phyloP scores from a whole-genome alignment of 92 coral and sea anemone species.

The Heliopora coerulea region DNA sequence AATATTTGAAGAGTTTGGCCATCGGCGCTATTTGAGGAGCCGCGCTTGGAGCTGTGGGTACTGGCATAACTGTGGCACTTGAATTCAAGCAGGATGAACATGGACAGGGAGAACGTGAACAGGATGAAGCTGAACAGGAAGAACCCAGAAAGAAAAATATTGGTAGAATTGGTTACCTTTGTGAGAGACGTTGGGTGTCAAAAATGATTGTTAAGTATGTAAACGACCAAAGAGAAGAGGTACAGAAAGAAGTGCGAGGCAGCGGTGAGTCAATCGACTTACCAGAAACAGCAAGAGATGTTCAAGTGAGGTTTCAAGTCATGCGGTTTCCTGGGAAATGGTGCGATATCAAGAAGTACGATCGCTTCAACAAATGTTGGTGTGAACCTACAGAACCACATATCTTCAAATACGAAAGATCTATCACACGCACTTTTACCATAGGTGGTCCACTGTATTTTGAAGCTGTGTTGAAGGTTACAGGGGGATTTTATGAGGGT shows the following conservation, averaged over 20 bases:
- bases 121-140: too few species aligned
- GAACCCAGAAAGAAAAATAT: too few species aligned
- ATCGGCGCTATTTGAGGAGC: constrained; percentile 18
- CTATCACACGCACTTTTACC: constrained; percentile 58
- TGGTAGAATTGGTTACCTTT: constrained; percentile 39
- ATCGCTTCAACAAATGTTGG: constrained; percentile 50
- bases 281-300: constrained; percentile 41
- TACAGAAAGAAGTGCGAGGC: constrained; percentile 12
- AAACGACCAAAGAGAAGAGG: not conserved
- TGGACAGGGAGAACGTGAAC: too few species aligned
- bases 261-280: constrained; percentile 27
- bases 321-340: constrained; percentile 13
- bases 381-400: constrained; percentile 44
- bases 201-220: constrained; percentile 50
- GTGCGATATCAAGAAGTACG: constrained; percentile 59
- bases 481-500: constrained; percentile 43
- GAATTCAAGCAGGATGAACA: too few species aligned
- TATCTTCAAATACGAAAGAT: constrained; percentile 49
- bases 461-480: constrained; percentile 56
- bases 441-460: constrained; percentile 42
- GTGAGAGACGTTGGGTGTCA: constrained; percentile 42
- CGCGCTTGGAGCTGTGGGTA: not conserved
- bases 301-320: constrained; percentile 29
- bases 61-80: constrained; percentile 5
- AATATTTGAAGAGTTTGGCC: not conserved